phyloP scores from a whole-genome alignment of 1,140 invertebrate species.

The Gryllus bimaculatus region DNA sequence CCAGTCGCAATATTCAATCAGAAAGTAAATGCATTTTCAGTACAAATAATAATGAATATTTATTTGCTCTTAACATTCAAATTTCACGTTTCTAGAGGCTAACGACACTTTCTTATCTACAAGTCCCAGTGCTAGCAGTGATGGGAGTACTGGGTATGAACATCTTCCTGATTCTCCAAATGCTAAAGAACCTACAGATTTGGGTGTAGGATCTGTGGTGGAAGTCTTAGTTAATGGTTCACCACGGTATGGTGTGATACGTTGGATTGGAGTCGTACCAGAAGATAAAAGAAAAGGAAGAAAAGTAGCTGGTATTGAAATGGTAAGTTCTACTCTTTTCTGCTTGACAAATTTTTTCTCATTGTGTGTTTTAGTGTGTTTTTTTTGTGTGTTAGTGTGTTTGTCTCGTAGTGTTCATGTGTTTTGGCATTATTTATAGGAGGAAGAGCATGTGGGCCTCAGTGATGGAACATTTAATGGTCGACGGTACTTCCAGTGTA shows the following conservation, averaged over 20 bases:
- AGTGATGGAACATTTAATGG: conserved; percentile 70
- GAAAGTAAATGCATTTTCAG: no score
- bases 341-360: not conserved
- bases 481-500: conserved; percentile 59
- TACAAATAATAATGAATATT: no score
- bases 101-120: not conserved
- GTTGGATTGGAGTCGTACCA: conserved; percentile 67
- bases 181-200: conserved; percentile 33
- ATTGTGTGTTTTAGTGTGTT: not conserved
- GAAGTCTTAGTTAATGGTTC: conserved; percentile 51
- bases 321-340: conserved; percentile 37
- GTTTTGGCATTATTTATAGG: conserved; percentile 30
- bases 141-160: conserved; percentile 9
- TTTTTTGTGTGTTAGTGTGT: no score
- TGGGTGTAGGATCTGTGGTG: conserved; percentile 64
- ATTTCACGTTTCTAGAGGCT: conserved; percentile 6
- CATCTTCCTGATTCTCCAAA: conserved; percentile 14
- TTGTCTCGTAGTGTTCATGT: not conserved
- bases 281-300: conserved; percentile 35
- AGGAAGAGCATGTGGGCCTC: conserved; percentile 58
- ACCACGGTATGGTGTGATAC: conserved; percentile 66
- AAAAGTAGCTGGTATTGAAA: conserved; percentile 54
- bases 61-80: no score
- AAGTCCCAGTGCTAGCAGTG: conserved; percentile 14
- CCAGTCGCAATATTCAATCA: no score